Base-by-base conservation (phyloP, 1,140 invertebrate species). In the Nasonia giraulti region DNA sequence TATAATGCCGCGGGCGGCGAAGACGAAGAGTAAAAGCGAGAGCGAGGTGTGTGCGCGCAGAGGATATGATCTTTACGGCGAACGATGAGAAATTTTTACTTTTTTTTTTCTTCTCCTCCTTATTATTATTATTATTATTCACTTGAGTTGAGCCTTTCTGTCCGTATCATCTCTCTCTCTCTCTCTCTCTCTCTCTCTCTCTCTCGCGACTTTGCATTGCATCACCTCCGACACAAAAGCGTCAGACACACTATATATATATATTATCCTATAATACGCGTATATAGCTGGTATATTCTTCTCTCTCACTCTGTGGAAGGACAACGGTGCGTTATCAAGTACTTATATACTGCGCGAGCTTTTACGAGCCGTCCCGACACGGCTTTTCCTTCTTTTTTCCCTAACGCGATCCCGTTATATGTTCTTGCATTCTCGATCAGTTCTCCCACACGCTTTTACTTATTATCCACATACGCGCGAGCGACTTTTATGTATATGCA, bases 1-100 rank as follows among this genome's bases (percentile, higher is more conserved):
- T 20, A 12, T 33, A 68, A 23, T 44, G 33, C 79, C 37, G 68
- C 44, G 66, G 47, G 79, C 33, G 76, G 75, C 75, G n/a, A 71
- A 20, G 55, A 62, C 7, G 55, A 62, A 62, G 55, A 62, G 2
- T 27, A 27, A 27, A 37, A 37, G 5, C 33, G 33, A 27, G 33
- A 37, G 27, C 27, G 55, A 20, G 55, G 17, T 62, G 20, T 62
- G 55, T 44, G 40, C 40, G 40, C 55, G 55, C 17, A n/a, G 6
- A 62, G 55, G 20, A n/a, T 62, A 62, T n/a, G 20, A 62, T 62
- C 17, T 62, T n/a, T 20, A 62, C 55, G 20, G 55, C 55, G 55
- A 50, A 50, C 47, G 17, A 50, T n/a, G 55, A 62, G 55, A 1
- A 62, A 62, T 62, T 7, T 62, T 62, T 62, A 6, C 20, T 5